These are phyloP conservation scores for Autographa pulchrina DNA, from an alignment of 2,888 invertebrate species.

Conservation along the genomic window DNA sequence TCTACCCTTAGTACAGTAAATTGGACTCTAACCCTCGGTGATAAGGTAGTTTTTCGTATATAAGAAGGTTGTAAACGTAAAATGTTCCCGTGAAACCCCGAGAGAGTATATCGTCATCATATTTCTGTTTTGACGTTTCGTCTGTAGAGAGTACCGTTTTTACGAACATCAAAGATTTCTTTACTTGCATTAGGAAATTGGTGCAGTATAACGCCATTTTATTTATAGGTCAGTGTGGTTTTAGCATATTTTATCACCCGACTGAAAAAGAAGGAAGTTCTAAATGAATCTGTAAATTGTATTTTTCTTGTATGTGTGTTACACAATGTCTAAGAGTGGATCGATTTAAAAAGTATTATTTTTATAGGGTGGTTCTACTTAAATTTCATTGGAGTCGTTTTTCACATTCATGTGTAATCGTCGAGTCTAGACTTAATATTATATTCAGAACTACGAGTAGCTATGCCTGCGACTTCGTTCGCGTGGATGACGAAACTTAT, in stretches of 20 bases:
- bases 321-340: too few relatives aligned
- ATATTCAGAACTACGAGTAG: too few relatives aligned
- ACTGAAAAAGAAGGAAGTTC: too few relatives aligned
- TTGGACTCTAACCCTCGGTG: slow-evolving; percentile 18
- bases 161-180: slow-evolving; percentile 43
- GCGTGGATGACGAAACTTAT: too few relatives aligned
- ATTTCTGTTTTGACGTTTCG: slow-evolving; percentile 73
- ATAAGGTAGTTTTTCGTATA: slow-evolving; percentile 53
- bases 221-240: slow-evolving; percentile 10
- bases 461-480: too few relatives aligned
- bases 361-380: too few relatives aligned
- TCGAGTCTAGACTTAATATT: too few relatives aligned
- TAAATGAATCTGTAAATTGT: too few relatives aligned
- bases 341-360: too few relatives aligned
- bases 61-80: slow-evolving; percentile 54
- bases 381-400: too few relatives aligned
- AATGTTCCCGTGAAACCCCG: slow-evolving; percentile 60
- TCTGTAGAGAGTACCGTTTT: slow-evolving; percentile 49
- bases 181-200: slow-evolving; percentile 61
- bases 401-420: too few relatives aligned
- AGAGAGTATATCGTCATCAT: slow-evolving; percentile 73
- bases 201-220: slow-evolving; percentile 13
- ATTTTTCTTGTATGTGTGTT: too few relatives aligned
- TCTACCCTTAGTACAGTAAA: slow-evolving; percentile 35
- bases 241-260: not conserved